Evolutionary conservation across 2,113 vertebrate genomes (phyloP).

Genomic region (Silurus meridionalis): DNA sequence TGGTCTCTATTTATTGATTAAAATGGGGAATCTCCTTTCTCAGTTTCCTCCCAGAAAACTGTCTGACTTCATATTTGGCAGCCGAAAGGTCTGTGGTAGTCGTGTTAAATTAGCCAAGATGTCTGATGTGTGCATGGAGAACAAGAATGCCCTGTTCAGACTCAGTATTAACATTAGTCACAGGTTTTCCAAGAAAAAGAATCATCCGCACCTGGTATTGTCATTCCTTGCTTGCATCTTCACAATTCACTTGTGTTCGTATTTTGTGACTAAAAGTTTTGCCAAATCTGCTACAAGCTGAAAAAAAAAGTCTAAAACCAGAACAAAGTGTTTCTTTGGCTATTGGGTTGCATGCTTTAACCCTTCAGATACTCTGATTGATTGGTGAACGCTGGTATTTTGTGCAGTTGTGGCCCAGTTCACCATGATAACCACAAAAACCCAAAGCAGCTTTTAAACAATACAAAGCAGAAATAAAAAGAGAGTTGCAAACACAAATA

Average conservation of each 20-base stretch:
- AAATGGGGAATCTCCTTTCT: constrained; percentile 26
- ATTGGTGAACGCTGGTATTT: neutral
- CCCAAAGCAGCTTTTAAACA: neutral
- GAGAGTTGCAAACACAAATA: neutral
- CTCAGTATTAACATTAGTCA: constrained; percentile 38
- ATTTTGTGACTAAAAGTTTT: neutral
- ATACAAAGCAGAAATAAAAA: neutral
- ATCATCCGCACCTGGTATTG: neutral
- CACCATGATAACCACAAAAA: neutral
- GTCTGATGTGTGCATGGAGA: constrained; percentile 55
- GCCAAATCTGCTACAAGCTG: neutral
- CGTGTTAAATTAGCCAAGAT: constrained; percentile 60
- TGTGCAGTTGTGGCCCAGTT: neutral
- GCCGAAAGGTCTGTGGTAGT: constrained; percentile 39
- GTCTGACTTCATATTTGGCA: constrained; percentile 59
- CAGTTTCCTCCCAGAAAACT: constrained; percentile 38
- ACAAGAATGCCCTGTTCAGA: constrained; percentile 39
- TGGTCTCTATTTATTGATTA: neutral
- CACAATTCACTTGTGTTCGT: neutral
- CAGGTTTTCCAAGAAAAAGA: neutral
- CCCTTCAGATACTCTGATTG: neutral
- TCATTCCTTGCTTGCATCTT: neutral
- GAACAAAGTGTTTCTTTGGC: neutral
- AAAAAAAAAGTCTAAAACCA: neutral
- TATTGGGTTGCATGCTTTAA: neutral